Base-by-base conservation (phyloP, 2,113 vertebrate genomes). In the Muscicapa adusta region DNA sequence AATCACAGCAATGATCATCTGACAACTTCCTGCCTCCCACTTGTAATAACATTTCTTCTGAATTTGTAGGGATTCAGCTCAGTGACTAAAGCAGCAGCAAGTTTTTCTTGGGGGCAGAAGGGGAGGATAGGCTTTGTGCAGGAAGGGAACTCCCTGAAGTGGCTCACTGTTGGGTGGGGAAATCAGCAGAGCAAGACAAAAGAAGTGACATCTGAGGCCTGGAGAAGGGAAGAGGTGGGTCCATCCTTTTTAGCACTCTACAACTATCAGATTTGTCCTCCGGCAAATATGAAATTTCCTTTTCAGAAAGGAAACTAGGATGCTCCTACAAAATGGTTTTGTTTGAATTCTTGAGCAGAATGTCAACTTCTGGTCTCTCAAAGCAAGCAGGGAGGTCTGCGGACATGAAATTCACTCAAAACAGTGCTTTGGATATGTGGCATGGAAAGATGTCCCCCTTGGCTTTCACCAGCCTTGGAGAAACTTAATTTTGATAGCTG, bases 131-230 rank as follows among this genome's bases (percentile, higher is more conserved):
- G 53, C 26, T 91, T 83, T 50, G n/a, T 47, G 51, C 80, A 92
- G 76, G 51, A 92, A 92, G 72, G 83, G 34, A 93, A 91, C 75
- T 93, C 72, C 91, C 86, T 86, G 54, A 80, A 88, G 72, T 20
- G 34, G 65, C 33, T 92, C 73, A 80, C 60, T 10, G 31, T 0
- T 66, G 68, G 76, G 63, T 86, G 47, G 68, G 34, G 66, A 67
- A 85, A 92, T 84, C 10, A 73, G 25, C 56, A 67, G 29, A 84
- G 47, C 29, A 43, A 89, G 61, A 84, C 84, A 87, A 89, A 88
- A 86, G 50, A 31, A 72, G 42, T 43, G 76, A 76, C 47, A 77
- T 26, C 51, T 62, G 53, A 84, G 20, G 56, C 12, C 47, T 17
- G 33, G 29, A 91, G 68, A 76, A 80, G 38, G 63, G 51, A 84